These are phyloP conservation scores for Oscheius onirici DNA, from an alignment of 2,888 invertebrate genomes.

Conservation along the genomic window DNA sequence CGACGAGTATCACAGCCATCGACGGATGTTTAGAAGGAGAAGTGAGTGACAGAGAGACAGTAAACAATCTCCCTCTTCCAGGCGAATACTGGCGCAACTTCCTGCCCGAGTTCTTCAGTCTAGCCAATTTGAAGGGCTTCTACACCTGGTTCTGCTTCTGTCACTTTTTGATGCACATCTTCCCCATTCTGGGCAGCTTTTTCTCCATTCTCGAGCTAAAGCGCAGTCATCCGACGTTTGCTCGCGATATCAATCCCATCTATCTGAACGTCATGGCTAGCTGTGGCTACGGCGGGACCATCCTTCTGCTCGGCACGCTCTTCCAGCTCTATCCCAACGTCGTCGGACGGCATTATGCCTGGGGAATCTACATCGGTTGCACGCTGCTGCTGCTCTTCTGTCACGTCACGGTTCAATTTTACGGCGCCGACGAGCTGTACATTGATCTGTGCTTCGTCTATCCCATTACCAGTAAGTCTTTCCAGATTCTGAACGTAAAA, in stretches of 20 bases:
- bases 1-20: too few species aligned
- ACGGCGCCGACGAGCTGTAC: background rate
- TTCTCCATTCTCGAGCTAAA: background rate
- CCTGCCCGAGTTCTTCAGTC: too few species aligned
- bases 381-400: background rate
- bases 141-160: too few species aligned
- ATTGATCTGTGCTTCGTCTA: constrained; percentile 1
- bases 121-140: too few species aligned
- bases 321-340: background rate
- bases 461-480: background rate
- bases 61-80: too few species aligned
- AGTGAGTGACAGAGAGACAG: too few species aligned
- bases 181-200: constrained; percentile 17
- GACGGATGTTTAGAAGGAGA: too few species aligned
- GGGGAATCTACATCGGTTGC: background rate
- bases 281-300: background rate
- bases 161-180: background rate
- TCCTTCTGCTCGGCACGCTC: background rate
- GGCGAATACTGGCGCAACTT: too few species aligned
- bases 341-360: background rate
- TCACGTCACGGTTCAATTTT: background rate
- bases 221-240: too few species aligned
- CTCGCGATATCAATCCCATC: too few species aligned
- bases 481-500: background rate
- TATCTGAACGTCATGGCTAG: background rate